phyloP scores from a whole-genome alignment of 2,797 vertebrate genomes.

The Gymnopithys bicolor region DNA sequence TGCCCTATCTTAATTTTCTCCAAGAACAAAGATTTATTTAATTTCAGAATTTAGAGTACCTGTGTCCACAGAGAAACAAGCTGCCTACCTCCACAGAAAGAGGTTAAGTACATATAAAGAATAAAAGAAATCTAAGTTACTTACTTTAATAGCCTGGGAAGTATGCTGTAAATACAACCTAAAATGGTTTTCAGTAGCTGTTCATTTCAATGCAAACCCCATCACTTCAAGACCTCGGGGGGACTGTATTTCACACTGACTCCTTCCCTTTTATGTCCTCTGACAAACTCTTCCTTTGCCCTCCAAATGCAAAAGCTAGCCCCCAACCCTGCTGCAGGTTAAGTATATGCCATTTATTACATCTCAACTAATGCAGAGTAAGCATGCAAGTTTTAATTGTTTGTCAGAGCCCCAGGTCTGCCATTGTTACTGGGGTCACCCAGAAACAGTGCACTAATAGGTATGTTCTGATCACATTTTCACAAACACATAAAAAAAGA shows the following conservation, averaged over 20 bases:
- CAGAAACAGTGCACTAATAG: background rate
- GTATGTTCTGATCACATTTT: background rate
- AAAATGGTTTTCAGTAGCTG: background rate
- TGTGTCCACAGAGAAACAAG: background rate
- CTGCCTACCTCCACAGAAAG: background rate
- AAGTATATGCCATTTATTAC: background rate
- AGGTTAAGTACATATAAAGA: background rate
- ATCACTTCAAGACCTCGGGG: background rate
- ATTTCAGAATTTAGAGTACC: background rate
- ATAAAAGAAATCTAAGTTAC: background rate
- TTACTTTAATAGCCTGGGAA: background rate
- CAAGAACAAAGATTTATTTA: background rate
- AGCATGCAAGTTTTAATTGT: background rate
- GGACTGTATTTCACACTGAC: background rate
- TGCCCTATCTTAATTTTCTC: background rate
- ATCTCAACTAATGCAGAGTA: background rate
- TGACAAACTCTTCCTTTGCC: background rate
- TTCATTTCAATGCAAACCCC: background rate
- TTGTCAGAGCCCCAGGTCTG: background rate
- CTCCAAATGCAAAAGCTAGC: background rate
- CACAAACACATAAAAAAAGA: background rate
- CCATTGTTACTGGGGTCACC: accelerated
- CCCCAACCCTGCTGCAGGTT: background rate
- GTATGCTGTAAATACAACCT: background rate
- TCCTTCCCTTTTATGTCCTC: background rate